phyloP scores from a whole-genome alignment of 1,140 invertebrate species.

The Drosophila saltans region DNA sequence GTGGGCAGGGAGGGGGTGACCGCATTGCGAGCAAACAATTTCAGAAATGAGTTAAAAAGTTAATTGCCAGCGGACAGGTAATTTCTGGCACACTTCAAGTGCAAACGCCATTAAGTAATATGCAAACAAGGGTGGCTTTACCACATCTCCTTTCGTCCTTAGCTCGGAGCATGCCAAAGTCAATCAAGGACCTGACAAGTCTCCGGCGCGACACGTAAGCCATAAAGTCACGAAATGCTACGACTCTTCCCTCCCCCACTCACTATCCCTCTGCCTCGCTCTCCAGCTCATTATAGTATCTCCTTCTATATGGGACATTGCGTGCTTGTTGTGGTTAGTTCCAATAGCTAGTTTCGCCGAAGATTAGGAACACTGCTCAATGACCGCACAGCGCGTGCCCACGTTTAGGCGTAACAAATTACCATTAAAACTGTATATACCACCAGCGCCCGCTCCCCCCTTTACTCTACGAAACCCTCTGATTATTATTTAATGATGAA shows the following conservation, averaged over 20 bases:
- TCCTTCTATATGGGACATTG: slow-evolving; percentile 41
- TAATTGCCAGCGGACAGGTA: slow-evolving; percentile 81
- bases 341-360: slow-evolving; percentile 44
- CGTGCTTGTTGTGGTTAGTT: slow-evolving; percentile 69
- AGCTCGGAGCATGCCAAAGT: slow-evolving; percentile 40
- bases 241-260: slow-evolving; percentile 16
- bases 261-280: slow-evolving; percentile 5
- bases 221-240: slow-evolving; percentile 77
- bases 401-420: slow-evolving; percentile 83
- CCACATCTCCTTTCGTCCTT: slow-evolving; percentile 16
- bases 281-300: slow-evolving; percentile 13
- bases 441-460: neutral
- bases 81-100: slow-evolving; percentile 80
- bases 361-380: slow-evolving; percentile 47
- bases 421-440: slow-evolving; percentile 63
- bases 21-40: slow-evolving; percentile 61
- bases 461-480: slow-evolving; percentile 13
- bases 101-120: slow-evolving; percentile 76
- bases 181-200: slow-evolving; percentile 69
- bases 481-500: slow-evolving; percentile 81
- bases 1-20: slow-evolving; percentile 25
- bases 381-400: slow-evolving; percentile 65
- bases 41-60: slow-evolving; percentile 78
- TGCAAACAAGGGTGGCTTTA: slow-evolving; percentile 73
- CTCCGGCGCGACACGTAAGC: slow-evolving; percentile 73